Conservation (phyloP, 2,888 invertebrate genomes). For the Vesta saturnalis region DNA sequence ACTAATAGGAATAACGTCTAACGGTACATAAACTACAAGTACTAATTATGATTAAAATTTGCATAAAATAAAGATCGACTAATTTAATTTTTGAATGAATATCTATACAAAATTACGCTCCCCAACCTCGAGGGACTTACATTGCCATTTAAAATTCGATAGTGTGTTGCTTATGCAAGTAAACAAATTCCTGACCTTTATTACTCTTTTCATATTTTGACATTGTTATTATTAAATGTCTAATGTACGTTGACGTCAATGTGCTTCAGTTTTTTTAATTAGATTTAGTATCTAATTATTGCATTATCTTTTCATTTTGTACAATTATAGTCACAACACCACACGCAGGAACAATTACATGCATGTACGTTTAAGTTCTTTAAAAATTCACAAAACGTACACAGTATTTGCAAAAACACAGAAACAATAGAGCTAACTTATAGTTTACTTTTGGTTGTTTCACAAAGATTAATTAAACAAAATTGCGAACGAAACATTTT, state of each 20-base stretch:
- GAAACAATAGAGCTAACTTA: no score
- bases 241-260: not conserved
- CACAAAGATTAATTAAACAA: no score
- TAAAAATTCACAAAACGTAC: no score
- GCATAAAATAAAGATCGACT: constrained; percentile 15
- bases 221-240: not conserved
- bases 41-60: constrained; percentile 16
- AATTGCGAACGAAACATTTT: no score
- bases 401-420: no score
- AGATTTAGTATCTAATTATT: no score
- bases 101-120: not conserved
- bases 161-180: not conserved
- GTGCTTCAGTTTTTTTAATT: not conserved
- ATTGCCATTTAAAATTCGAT: not conserved
- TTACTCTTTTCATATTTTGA: not conserved
- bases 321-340: no score
- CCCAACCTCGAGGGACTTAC: constrained; percentile 6
- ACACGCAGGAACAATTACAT: no score
- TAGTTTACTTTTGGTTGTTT: no score
- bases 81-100: constrained; percentile 1
- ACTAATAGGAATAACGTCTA: constrained; percentile 8
- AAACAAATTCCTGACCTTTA: no score
- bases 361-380: no score
- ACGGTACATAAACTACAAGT: constrained; percentile 15
- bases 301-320: no score